phyloP scores from a whole-genome alignment of 2,888 invertebrate species.

The Schizotus pectinicornis region DNA sequence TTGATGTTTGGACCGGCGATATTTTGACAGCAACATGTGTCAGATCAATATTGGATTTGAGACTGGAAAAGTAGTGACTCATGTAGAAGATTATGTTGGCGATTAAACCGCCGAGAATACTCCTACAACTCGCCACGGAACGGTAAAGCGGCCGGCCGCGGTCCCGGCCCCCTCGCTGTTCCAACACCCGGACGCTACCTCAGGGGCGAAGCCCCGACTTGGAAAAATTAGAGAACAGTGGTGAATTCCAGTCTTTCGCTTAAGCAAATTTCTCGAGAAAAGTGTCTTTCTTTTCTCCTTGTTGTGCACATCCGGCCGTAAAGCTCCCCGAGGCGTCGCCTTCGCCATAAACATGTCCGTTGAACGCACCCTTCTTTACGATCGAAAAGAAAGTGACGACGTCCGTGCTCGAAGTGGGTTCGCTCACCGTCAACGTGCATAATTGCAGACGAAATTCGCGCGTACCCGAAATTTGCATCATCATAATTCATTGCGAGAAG shows the following conservation, averaged over 20 bases:
- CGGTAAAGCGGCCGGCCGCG: too few relatives aligned
- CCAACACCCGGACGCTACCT: too few relatives aligned
- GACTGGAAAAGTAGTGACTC: slow-evolving; percentile 24
- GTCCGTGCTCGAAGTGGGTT: too few relatives aligned
- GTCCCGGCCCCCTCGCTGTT: too few relatives aligned
- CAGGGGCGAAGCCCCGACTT: too few relatives aligned
- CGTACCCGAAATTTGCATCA: slow-evolving; percentile 45
- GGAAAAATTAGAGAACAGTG: too few relatives aligned
- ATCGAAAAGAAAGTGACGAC: slow-evolving; percentile 29
- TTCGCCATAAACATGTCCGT: slow-evolving; percentile 1
- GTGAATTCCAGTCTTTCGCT: too few relatives aligned
- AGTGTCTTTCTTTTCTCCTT: neutral
- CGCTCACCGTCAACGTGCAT: slow-evolving; percentile 38
- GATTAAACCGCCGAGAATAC: slow-evolving; percentile 7
- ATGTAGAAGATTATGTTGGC: slow-evolving; percentile 16
- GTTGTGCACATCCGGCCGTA: slow-evolving; percentile 14
- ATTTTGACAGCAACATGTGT: slow-evolving; percentile 25
- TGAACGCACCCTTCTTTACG: slow-evolving; percentile 18
- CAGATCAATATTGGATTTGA: slow-evolving; percentile 20
- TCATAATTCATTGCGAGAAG: slow-evolving; percentile 46
- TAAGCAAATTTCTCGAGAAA: too few relatives aligned
- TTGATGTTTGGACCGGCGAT: slow-evolving; percentile 19
- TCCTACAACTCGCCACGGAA: slow-evolving; percentile 12
- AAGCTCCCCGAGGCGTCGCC: neutral
- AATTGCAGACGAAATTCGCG: slow-evolving; percentile 41